Evolutionary conservation across 2,888 invertebrate genomes (phyloP), one percentile per base, ranked within the genome.

Genomic region (Atherix ibis): DNA sequence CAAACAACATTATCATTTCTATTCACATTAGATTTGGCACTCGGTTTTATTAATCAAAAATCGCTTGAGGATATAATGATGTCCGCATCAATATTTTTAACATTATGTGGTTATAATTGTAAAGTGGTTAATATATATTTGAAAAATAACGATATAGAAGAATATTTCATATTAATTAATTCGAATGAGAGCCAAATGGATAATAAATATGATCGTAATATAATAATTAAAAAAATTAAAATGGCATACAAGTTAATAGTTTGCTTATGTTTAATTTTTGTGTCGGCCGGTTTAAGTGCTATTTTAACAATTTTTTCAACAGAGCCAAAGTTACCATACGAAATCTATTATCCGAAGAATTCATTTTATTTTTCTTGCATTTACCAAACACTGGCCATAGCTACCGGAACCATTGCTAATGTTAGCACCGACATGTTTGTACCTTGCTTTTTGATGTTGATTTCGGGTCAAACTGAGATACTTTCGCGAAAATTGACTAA

Each of bases 311-410:
- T 35, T 12, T 15, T 29, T 13, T 35, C 35, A 4, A 16, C 10
- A 2, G 26, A 35, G 17, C 35, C 35, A 2, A 35, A 35, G 12
- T 17, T 35, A 5, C 31, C 35, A 6, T 35, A 35, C 26, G 30
- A 30, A 16, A 31, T 35, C 26, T 31, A 18, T 12, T 35, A 35
- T 27, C 35, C 35, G n/a, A n/a, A n/a, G n/a, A n/a, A n/a, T n/a
- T n/a, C n/a, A n/a, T n/a, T n/a, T n/a, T n/a, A n/a, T n/a, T n/a
- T 27, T 5, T 30, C 35, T 2, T 35, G 35, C 15, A 24, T 16
- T 6, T 35, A 35, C 22, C 31, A 35, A 35, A 10, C 18, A 6
- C n/a, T 35, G 10, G 24, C 25, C 26, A 25, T 35, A 3, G 2
- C 31, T 4, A 8, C 18, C 15, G 35, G 25, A 2, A 22, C 31